Conservation (phyloP, 2,888 invertebrate species). For the Zygothrica quintamaculata region DNA sequence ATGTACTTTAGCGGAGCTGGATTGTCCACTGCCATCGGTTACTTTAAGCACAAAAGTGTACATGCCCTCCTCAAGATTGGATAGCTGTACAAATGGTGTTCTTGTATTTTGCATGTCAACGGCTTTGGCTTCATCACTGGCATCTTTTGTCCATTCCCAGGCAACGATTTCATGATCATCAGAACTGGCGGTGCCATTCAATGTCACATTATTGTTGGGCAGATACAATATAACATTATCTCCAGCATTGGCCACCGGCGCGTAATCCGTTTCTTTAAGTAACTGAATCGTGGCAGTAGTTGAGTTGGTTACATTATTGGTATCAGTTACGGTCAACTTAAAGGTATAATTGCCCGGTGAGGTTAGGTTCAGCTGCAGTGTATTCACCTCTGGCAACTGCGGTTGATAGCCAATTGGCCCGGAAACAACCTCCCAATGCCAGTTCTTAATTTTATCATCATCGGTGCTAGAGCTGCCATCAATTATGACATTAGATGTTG, state of each 20-base stretch:
- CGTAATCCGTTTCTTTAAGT: slow-evolving; percentile 95
- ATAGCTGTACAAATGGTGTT: slow-evolving; percentile 94
- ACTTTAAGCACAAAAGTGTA: slow-evolving; percentile 97
- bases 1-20: slow-evolving; percentile 93
- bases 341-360: slow-evolving; percentile 96
- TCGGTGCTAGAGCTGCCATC: slow-evolving; percentile 93
- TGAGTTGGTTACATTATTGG: slow-evolving; percentile 93
- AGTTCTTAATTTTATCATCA: slow-evolving; percentile 93
- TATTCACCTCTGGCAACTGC: slow-evolving; percentile 90
- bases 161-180: slow-evolving; percentile 96
- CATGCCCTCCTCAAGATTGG: slow-evolving; percentile 96
- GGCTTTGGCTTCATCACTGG: slow-evolving; percentile 93
- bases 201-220: slow-evolving; percentile 93
- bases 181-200: slow-evolving; percentile 95
- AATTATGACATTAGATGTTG: slow-evolving; percentile 94
- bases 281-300: slow-evolving; percentile 95
- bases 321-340: slow-evolving; percentile 95
- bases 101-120: slow-evolving; percentile 98
- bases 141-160: slow-evolving; percentile 98
- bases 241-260: slow-evolving; percentile 97
- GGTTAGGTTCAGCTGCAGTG: slow-evolving; percentile 92
- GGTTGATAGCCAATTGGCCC: slow-evolving; percentile 95
- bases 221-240: slow-evolving; percentile 95
- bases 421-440: slow-evolving; percentile 96
- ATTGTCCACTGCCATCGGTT: slow-evolving; percentile 95